Evolutionary conservation across 2,888 invertebrate species (phyloP), one percentile per base, ranked within the genome.

Genomic region (Agriotes lineatus): DNA sequence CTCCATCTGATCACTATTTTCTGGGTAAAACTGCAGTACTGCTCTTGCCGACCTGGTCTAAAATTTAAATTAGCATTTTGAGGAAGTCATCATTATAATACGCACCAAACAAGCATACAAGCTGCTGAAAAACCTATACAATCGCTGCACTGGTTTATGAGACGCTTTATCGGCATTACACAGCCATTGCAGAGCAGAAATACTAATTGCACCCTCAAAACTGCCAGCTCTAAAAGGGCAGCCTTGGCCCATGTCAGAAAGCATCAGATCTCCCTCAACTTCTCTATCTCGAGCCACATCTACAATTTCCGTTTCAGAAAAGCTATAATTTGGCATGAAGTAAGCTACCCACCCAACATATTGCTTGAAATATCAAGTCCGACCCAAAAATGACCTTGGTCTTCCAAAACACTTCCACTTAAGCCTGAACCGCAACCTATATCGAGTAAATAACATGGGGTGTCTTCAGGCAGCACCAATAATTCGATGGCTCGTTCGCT

Each of bases 11-110:
- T 89, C 89, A 54, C 93, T 89, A 86, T 96, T 98, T 85, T 99
- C 97, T 7, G 99, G 99, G 82, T 99, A 99, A 84, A 99, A 96
- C 83, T 99, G 99, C 80, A 99, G 96, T 1, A 99, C 96, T 22
- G 98, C 99, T 81, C 98, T 88, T 0, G 95, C 94, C 60, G 95
- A 93, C 77, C 96, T 89, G 48, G 91, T 92, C 91, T 37, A 25
- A 14, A 19, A 42, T 54, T 19, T 35, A 19, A n/a, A 3, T 22
- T 5, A 22, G 1, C 7, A 48, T 2, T 7, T 25, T 10, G 9
- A 35, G 9, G 5, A 44, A 1, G 4, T 16, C 25, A 30, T 1
- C 9, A 14, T 3, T 48, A n/a, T 1, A 22, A 9, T 18, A 84
- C 89, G 87, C 84, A 96, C 95, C 86, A 99, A 86, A 78, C 91